phyloP scores from a whole-genome alignment of 2,888 invertebrate genomes.

The Suillia variegata region DNA sequence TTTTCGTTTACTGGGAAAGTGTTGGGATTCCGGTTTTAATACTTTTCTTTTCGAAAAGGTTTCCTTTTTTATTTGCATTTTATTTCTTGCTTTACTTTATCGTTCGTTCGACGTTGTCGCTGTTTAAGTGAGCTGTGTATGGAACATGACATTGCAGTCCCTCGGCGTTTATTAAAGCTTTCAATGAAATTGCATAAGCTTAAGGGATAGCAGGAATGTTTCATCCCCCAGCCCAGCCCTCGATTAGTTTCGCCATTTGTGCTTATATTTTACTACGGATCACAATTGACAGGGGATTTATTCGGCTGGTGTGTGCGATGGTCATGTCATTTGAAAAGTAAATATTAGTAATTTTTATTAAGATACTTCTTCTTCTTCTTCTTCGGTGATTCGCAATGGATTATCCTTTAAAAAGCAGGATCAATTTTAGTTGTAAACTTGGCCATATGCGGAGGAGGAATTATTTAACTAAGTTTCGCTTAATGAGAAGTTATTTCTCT shows the following conservation, averaged over 20 bases:
- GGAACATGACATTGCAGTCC: background rate
- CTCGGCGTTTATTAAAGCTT: conserved; percentile 19
- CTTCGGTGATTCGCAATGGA: conserved; percentile 25
- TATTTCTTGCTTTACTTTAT: conserved; percentile 8
- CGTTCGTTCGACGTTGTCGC: too few relatives aligned
- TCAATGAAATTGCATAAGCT: conserved; percentile 24
- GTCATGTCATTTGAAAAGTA: conserved; percentile 48
- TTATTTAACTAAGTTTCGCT: too few relatives aligned
- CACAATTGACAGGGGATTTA: conserved; percentile 51
- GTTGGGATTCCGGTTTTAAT: too few relatives aligned
- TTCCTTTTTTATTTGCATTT: background rate
- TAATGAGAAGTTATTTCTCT: too few relatives aligned
- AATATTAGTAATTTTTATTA: conserved; percentile 53
- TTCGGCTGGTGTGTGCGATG: too few relatives aligned
- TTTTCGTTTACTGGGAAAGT: conserved; percentile 17
- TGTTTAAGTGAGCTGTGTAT: too few relatives aligned
- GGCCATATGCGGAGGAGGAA: too few relatives aligned
- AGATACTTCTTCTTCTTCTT: too few relatives aligned
- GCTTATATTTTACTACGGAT: conserved; percentile 52
- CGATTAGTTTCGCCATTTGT: too few relatives aligned
- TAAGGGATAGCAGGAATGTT: background rate
- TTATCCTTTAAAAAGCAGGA: conserved; percentile 22
- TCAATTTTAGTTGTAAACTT: too few relatives aligned
- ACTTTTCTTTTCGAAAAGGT: background rate
- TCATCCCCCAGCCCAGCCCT: background rate